Evolutionary conservation across 2,888 invertebrate species (phyloP), one percentile per base, ranked within the genome.

Genomic region (Papilio elwesi): DNA sequence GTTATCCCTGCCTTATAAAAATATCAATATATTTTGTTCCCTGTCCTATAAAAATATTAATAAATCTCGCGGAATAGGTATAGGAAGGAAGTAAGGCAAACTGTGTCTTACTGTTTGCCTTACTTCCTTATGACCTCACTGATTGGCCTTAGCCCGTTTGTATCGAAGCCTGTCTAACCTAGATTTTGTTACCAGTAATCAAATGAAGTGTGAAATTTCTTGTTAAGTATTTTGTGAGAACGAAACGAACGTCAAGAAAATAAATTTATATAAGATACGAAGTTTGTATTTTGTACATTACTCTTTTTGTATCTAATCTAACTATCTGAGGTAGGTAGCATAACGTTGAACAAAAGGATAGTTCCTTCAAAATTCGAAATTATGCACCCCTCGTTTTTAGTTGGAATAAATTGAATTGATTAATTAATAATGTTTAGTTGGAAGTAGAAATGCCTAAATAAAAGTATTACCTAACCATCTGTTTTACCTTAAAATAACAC

Each of bases 121-220:
- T 70, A 70, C 69, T 70, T 70, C 69, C 69, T 70, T 70, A 63
- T 70, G 69, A 70, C 69, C 69, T 70, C 43, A 57, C 16, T 6
- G 16, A 43, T 6, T 47, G 52, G 52, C 69, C 63, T 70, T 70
- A 70, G 69, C 69, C 69, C 47, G 52, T 63, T 70, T 70, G 11
- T 62, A 53, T 47, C 26, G 8, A 59, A 59, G 63, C 51, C 43
- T 63, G 47, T 63, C 51, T 52, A 63, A 70, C 63, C 63, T 70
- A 70, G 69, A 70, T 69, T 62, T 15, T 12, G 62, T 69, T 69
- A 51, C 69, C 53, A 49, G 68, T 68, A 59, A 68, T 57, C 49
- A 68, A 68, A 68, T 68, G 68, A 68, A 68, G 68, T 68, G 59
- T 68, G 68, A 68, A 68, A 68, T 49, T 68, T 68, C 36, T 26